Evolutionary conservation across 2,888 invertebrate species (phyloP).

Genomic region (Nomada fucata): DNA sequence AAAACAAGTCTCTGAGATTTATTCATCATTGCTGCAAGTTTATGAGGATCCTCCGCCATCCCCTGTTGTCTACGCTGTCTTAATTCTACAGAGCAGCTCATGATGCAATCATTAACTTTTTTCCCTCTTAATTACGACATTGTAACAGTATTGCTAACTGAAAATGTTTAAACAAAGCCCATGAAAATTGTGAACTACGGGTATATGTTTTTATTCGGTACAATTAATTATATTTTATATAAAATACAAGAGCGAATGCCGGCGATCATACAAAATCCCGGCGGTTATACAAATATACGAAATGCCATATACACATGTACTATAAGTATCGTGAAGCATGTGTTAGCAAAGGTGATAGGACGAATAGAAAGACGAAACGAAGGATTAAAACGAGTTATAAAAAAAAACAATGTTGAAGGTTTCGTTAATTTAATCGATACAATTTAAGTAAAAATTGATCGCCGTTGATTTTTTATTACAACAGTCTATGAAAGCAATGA

Average conservation of each 20-base stretch:
- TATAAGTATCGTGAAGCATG: slow-evolving; percentile 5
- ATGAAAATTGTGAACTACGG: not conserved
- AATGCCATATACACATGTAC: not conserved
- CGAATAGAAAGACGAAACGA: slow-evolving; percentile 14
- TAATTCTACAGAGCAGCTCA: slow-evolving; percentile 82
- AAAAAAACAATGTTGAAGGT: slow-evolving; percentile 54
- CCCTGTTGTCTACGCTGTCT: slow-evolving; percentile 81
- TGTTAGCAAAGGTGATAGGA: slow-evolving; percentile 3
- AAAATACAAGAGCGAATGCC: not conserved
- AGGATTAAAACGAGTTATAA: slow-evolving; percentile 29
- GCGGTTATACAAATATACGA: not conserved
- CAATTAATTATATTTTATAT: not conserved
- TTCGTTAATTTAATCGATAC: slow-evolving; percentile 49
- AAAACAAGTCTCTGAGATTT: slow-evolving; percentile 91
- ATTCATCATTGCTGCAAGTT: slow-evolving; percentile 85
- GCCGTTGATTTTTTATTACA: not conserved
- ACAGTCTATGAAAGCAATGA: not conserved
- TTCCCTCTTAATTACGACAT: slow-evolving; percentile 63
- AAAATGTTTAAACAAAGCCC: slow-evolving; percentile 27
- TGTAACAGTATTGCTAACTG: slow-evolving; percentile 48
- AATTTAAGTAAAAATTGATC: not conserved
- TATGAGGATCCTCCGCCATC: slow-evolving; percentile 83
- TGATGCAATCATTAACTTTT: slow-evolving; percentile 51
- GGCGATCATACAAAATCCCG: not conserved
- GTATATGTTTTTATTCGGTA: not conserved